Evolutionary conservation across 2,888 invertebrate species (phyloP).

Genomic region (Antheraea yamamai): DNA sequence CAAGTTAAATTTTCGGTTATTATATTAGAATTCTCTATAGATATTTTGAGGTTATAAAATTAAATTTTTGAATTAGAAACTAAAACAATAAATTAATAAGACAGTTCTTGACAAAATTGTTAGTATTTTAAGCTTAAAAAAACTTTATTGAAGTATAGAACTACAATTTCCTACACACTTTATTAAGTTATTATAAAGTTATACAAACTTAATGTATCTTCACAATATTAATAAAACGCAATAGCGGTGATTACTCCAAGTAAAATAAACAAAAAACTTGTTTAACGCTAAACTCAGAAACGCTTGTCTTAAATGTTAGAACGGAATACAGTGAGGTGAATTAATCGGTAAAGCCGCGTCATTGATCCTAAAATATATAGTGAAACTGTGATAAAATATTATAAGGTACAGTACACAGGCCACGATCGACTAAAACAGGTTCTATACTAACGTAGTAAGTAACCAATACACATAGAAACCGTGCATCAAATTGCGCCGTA

Average conservation of each 20-base stretch:
- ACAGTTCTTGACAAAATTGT: no score
- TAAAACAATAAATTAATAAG: no score
- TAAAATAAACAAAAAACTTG: not conserved
- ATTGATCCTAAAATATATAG: constrained; percentile 57
- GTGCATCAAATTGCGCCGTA: constrained; percentile 57
- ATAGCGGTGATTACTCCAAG: not conserved
- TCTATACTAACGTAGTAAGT: constrained; percentile 66
- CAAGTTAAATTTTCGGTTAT: no score
- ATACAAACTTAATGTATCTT: no score
- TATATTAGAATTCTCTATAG: no score
- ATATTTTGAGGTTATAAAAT: no score
- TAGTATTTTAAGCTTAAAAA: no score
- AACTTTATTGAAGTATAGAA: no score
- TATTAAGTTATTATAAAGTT: no score
- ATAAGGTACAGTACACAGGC: constrained; percentile 70
- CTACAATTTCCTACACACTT: no score
- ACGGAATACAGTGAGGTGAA: constrained; percentile 18
- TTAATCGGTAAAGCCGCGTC: constrained; percentile 31
- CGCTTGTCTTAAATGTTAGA: not conserved
- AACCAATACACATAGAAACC: constrained; percentile 75
- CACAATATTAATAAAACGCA: not conserved
- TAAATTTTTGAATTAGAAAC: no score
- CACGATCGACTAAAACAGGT: constrained; percentile 72
- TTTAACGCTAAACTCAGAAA: not conserved
- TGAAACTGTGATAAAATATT: constrained; percentile 70